Evolutionary conservation across 2,797 vertebrate genomes (phyloP), one percentile per base, ranked within the genome.

Genomic region (Hipposideros larvatus): DNA sequence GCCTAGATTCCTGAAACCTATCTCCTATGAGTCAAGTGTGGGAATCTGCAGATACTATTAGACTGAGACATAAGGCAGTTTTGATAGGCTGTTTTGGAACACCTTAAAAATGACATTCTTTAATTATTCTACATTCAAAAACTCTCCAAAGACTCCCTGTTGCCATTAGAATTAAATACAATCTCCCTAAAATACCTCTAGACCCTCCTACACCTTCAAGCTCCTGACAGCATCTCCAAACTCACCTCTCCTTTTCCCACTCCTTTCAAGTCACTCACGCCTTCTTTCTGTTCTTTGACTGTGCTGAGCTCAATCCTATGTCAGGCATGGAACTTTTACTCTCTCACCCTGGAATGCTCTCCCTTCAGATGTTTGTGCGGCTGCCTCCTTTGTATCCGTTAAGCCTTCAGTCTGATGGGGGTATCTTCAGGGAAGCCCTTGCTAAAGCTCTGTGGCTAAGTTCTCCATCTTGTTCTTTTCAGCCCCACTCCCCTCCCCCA

Each of bases 351-450:
- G 9, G n/a, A 57, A 57, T 53, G 7, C 7, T 79, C 46, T 78
- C 79, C 53, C 70, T 92, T 41, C 9, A 28, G 34, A 7, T 46
- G 34, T 22, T 46, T 8, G 34, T 14, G 22, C 63, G n/a, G 18
- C 18, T 31, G 24, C 59, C 28, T 24, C 11, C 31, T 41, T 28
- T 2, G 28, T 34, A 37, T 24, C 34, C 21, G 3, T 71, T 31
- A 73, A 31, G 46, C 26, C 65, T 83, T 57, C 31, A 5, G 28
- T 75, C 37, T 5, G 26, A 68, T 11, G 11, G 16, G 48, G 24
- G 41, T 70, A 18, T 71, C 70, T 80, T 90, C 46, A 28, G 22
- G 85, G 15, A 90, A 80, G 34, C n/a, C 21, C 15, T 92, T 41
- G n/a, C 11, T 11, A 34, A 34, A 1, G 4, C 2, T 34, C 86